These are phyloP conservation scores for Neodon shergylaensis DNA, from an alignment of 2,113 vertebrate genomes.

Conservation along the genomic window DNA sequence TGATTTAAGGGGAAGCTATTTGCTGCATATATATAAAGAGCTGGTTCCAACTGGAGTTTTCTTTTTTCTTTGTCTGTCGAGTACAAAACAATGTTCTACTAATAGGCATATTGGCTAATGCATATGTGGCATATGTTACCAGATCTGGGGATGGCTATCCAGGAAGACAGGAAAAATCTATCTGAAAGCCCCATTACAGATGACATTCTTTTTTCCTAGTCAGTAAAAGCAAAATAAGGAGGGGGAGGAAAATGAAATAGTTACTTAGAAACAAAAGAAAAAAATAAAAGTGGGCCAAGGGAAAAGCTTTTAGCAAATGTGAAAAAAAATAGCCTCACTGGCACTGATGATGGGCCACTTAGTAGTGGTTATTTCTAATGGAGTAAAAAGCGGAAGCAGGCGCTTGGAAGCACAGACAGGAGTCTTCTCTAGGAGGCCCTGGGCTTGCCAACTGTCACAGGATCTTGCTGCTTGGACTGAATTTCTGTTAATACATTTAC, in stretches of 20 bases:
- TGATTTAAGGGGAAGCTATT: slow-evolving; percentile 69
- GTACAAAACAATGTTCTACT: slow-evolving; percentile 62
- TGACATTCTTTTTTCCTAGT: slow-evolving; percentile 35
- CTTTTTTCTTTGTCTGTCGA: slow-evolving; percentile 63
- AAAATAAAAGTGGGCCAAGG: slow-evolving; percentile 65
- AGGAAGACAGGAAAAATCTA: slow-evolving; percentile 9
- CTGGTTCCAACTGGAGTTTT: slow-evolving; percentile 49
- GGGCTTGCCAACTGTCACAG: neutral
- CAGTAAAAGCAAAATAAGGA: slow-evolving; percentile 64
- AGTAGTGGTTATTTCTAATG: slow-evolving; percentile 78
- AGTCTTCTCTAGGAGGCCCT: slow-evolving; percentile 22
- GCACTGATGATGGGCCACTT: slow-evolving; percentile 71
- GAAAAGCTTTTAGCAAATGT: slow-evolving; percentile 79
- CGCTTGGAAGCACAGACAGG: neutral
- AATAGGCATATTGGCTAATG: slow-evolving; percentile 52
- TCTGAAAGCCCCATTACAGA: slow-evolving; percentile 13
- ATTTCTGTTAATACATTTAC: neutral
- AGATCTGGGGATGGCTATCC: neutral
- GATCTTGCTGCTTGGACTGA: neutral
- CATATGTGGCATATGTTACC: neutral
- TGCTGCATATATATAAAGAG: slow-evolving; percentile 10
- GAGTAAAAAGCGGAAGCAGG: slow-evolving; percentile 38
- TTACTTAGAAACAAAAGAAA: slow-evolving; percentile 74
- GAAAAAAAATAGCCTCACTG: slow-evolving; percentile 60
- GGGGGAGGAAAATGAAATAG: slow-evolving; percentile 48